A percentile compares a stretch with the other conserved stretches of the same genome.
These are phyloP conservation scores for Zhuqinia jingwanae DNA, from an alignment of 2,888 invertebrate genomes.

Conservation along the genomic window DNA sequence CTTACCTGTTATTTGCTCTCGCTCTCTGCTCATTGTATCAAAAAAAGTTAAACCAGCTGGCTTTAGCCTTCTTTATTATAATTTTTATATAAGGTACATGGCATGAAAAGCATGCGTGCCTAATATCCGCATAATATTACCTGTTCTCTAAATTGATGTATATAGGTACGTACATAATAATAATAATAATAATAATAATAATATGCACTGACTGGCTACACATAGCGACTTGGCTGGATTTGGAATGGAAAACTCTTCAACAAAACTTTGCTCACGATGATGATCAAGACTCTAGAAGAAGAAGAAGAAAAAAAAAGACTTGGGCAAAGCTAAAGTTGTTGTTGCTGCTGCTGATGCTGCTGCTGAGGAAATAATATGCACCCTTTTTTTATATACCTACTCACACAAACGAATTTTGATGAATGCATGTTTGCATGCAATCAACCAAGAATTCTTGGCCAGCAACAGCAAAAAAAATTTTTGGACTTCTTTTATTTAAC, in stretches of 20 bases:
- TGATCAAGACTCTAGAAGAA: no score
- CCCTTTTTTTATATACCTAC: constrained; percentile 11
- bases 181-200: no score
- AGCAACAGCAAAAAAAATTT: constrained; percentile 41
- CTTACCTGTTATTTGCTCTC: constrained; percentile 68
- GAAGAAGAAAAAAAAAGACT: neutral
- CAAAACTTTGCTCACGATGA: neutral
- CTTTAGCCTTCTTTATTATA: no score
- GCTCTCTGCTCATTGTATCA: constrained; percentile 30
- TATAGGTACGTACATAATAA: no score
- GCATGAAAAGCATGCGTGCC: neutral
- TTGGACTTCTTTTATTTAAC: constrained; percentile 6
- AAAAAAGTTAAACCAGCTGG: constrained; percentile 67
- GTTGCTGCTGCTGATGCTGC: no score
- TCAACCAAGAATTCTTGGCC: constrained; percentile 69
- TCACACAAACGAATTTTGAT: constrained; percentile 41
- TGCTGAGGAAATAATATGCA: constrained; percentile 41
- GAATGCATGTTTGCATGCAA: constrained; percentile 71
- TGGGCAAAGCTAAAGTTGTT: no score
- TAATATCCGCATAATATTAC: constrained; percentile 26
- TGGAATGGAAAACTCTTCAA: no score
- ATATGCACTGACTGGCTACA: no score
- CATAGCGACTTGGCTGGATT: no score
- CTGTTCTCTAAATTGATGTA: no score
- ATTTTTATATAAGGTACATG: neutral